Evolutionary conservation across 30 jellyfish, hydroid and myxozoan genomes (phyloP).

Genomic region (Chironex yamaguchii): DNA sequence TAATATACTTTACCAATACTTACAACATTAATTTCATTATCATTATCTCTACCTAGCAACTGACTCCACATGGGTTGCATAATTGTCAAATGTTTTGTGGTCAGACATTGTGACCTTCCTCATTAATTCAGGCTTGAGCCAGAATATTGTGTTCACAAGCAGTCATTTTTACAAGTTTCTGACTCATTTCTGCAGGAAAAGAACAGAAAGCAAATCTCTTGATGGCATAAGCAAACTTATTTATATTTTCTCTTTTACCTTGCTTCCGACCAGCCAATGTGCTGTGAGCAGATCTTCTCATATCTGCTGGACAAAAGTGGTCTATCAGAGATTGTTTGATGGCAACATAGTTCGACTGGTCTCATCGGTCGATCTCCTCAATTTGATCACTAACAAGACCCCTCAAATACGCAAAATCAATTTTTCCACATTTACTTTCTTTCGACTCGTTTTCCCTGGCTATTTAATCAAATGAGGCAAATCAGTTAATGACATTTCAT

Average conservation of each 20-base stretch:
- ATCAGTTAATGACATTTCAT: constrained; percentile 40
- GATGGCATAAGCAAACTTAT: constrained; percentile 56
- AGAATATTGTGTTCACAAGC: constrained; percentile 48
- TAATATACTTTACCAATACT: neutral
- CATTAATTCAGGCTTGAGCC: constrained; percentile 12
- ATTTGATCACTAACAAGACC: no score
- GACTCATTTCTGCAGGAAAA: neutral
- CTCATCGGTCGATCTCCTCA: neutral
- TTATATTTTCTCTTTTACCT: constrained; percentile 37
- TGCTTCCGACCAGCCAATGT: constrained; percentile 49
- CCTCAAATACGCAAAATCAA: no score
- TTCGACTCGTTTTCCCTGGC: no score
- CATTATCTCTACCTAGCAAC: constrained; percentile 7
- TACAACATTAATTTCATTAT: neutral
- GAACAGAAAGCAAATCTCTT: constrained; percentile 38
- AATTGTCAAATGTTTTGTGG: constrained; percentile 27
- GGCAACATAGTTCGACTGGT: neutral
- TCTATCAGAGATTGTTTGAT: no score
- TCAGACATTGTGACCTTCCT: constrained; percentile 42
- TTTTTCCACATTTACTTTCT: no score
- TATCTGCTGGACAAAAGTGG: constrained; percentile 68
- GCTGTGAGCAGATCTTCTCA: constrained; percentile 34
- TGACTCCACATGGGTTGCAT: constrained; percentile 21
- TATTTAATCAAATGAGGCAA: no score
- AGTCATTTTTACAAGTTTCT: constrained; percentile 31